Evolutionary conservation across 2,888 invertebrate species (phyloP).

Genomic region (Acanthosepion lycidas): DNA sequence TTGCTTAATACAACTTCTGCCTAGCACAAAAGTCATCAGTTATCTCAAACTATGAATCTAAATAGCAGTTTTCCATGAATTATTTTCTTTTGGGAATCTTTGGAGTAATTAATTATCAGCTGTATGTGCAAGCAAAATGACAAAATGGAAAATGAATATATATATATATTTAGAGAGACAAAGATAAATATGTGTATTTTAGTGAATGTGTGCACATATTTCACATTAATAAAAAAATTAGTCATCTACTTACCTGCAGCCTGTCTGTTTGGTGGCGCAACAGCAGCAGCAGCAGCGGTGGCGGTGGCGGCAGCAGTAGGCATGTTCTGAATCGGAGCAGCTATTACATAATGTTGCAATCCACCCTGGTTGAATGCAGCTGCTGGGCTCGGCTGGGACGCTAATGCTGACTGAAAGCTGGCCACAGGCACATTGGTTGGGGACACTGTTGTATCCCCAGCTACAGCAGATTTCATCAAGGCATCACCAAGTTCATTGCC

Average conservation of each 20-base stretch:
- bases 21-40: too few species aligned
- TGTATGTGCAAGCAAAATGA: too few species aligned
- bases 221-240: not conserved
- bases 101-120: too few species aligned
- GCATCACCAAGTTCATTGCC: conserved; percentile 33
- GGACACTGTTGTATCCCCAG: not conserved
- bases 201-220: not conserved
- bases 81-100: too few species aligned
- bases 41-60: too few species aligned
- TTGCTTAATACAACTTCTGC: too few species aligned
- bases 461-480: conserved; percentile 13
- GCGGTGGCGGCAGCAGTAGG: not conserved
- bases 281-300: not conserved
- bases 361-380: conserved; percentile 4
- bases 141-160: too few species aligned
- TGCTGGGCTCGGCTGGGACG: not conserved
- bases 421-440: not conserved
- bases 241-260: not conserved
- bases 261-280: conserved; percentile 6
- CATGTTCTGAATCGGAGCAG: not conserved
- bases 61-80: too few species aligned
- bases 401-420: not conserved
- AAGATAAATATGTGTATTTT: too few species aligned
- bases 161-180: too few species aligned
- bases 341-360: conserved; percentile 11